A percentile compares a stretch with the other conserved stretches of the same genome.
Conservation (phyloP, 1,140 invertebrate species). For the Leptinotarsa undecemlineata region DNA sequence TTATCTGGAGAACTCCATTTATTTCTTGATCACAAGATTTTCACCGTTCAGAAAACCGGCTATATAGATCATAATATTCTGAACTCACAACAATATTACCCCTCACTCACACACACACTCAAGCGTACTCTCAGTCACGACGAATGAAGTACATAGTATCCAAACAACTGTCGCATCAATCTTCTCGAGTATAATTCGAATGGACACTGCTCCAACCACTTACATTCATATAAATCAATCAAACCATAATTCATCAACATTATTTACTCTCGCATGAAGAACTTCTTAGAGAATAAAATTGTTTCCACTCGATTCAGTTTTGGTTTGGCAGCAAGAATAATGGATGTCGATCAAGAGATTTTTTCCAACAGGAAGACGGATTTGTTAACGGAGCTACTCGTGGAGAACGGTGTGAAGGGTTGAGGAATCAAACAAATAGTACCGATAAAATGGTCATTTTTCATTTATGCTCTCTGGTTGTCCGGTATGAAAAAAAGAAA, state of each 20-base stretch:
- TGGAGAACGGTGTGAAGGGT: no score
- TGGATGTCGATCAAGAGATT: slow-evolving; percentile 1
- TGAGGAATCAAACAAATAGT: no score
- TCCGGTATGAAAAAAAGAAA: no score
- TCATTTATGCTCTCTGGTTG: no score
- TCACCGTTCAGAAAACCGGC: no score
- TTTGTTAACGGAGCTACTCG: slow-evolving; percentile 1
- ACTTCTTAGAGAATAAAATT: slow-evolving; percentile 17
- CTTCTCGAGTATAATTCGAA: slow-evolving; percentile 32
- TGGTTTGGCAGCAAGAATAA: slow-evolving; percentile 25
- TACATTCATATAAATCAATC: slow-evolving; percentile 44
- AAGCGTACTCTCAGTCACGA: neutral
- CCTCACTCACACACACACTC: no score
- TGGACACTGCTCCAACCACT: slow-evolving; percentile 34
- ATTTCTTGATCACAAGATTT: no score
- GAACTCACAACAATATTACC: no score
- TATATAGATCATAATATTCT: no score
- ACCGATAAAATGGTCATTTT: no score
- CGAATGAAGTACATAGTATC: slow-evolving; percentile 27
- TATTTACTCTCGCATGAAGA: slow-evolving; percentile 29
- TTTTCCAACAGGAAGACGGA: neutral
- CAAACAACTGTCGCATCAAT: slow-evolving; percentile 35
- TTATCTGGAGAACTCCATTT: no score
- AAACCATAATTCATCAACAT: slow-evolving; percentile 41
- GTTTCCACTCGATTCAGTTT: slow-evolving; percentile 22